Base-by-base conservation (phyloP, 2,797 vertebrate species). In the Salarias fasciatus region DNA sequence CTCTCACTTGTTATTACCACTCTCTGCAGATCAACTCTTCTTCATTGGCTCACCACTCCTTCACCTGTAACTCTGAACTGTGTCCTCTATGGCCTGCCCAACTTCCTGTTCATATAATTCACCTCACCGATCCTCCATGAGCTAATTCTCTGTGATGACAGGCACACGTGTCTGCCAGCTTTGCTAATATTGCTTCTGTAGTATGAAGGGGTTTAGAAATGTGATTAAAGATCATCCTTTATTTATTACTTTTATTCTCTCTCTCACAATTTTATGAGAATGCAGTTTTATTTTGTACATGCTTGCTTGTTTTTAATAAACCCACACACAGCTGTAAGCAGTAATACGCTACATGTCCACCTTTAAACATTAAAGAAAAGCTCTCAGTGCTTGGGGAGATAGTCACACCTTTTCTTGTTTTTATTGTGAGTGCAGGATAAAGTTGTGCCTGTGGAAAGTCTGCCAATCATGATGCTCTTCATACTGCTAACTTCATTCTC, bases 41-140 rank as follows among this genome's bases (percentile, higher is more conserved):
- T 33, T 24, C 38, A 0, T 11, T 33, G 63, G 48, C 37, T 63
- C 63, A 36, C 18, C 0, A 10, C 42, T 58, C 18, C 73, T 37
- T 45, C 47, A 8, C 77, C 89, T 0, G 85, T 89, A 0, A 63
- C 70, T 51, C 93, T 91, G 58, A 95, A 87, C 79, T 93, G 88
- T 45, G 46, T 94, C 48, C 79, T 96, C 0, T 96, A 95, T 58
- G 95, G 95, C 42, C 88, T 96, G 49, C 95, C 95, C 43, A 93
- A 94, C 54, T 7, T 94, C 53, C 79, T 92, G 48, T 42, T 88
- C 29, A 74, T 37, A 2, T 96, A 68, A 92, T 37, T 33, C 9
- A 35, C 33, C 35, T 35, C 3, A 35, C 18, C 18, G 1, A 9
- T 5, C 33, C 9, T 35, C 9, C 33, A 6, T 35, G 33, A 9